Percentiles rank a stretch among this genome's conserved stretches.
These are phyloP conservation scores for Pavo muticus DNA, from an alignment of 2,113 vertebrate genomes.

Conservation along the genomic window DNA sequence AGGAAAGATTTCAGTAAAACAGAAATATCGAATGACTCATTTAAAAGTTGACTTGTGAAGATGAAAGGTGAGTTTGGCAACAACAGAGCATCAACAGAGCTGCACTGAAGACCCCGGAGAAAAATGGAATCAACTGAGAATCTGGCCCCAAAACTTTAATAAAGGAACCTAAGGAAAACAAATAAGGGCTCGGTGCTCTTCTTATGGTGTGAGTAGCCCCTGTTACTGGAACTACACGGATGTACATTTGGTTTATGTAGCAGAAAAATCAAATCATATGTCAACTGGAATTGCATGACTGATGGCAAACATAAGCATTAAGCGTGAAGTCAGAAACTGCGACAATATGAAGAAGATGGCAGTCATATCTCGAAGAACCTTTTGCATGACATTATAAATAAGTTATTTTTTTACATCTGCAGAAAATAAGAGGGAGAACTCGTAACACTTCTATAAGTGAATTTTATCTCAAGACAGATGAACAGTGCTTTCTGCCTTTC, in stretches of 20 bases:
- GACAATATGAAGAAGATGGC: not conserved
- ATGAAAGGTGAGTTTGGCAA: not conserved
- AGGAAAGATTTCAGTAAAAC: not conserved
- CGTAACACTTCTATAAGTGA: not conserved
- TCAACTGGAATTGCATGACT: constrained; percentile 49
- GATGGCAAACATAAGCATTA: constrained; percentile 53
- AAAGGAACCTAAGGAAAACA: constrained; percentile 3
- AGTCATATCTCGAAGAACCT: not conserved
- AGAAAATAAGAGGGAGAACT: not conserved
- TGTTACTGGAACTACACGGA: constrained; percentile 47
- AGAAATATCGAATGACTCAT: not conserved
- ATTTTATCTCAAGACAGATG: not conserved
- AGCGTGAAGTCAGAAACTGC: constrained; percentile 22
- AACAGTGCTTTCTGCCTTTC: not conserved
- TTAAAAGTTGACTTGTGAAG: not conserved
- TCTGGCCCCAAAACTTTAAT: not conserved
- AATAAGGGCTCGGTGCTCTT: not conserved
- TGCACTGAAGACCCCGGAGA: not conserved
- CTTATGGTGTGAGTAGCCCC: not conserved
- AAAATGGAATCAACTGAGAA: constrained; percentile 4
- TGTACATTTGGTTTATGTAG: constrained; percentile 55
- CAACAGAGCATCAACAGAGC: not conserved
- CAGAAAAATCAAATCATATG: constrained; percentile 63
- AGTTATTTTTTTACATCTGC: not conserved
- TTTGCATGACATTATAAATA: not conserved